These are phyloP conservation scores for Napeogenes sylphis DNA, from an alignment of 2,888 invertebrate species.

Conservation along the genomic window DNA sequence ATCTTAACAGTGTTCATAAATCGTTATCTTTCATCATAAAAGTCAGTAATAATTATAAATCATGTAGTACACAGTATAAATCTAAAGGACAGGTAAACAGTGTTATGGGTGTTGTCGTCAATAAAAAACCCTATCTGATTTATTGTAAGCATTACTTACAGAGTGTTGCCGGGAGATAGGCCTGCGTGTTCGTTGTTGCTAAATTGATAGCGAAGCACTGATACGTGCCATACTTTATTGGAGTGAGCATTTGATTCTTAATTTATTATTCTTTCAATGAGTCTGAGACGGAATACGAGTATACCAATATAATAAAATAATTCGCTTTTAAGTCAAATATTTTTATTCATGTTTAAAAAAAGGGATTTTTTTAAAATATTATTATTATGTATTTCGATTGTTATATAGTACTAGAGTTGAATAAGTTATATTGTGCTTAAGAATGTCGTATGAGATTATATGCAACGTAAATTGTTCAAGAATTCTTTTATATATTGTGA, in stretches of 20 bases:
- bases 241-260: not conserved
- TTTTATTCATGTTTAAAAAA: too few species aligned
- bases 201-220: slow-evolving; percentile 27
- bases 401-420: too few species aligned
- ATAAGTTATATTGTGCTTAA: too few species aligned
- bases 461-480: too few species aligned
- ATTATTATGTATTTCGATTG: too few species aligned
- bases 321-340: too few species aligned
- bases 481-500: too few species aligned
- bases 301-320: too few species aligned
- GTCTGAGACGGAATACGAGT: too few species aligned
- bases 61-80: slow-evolving; percentile 24
- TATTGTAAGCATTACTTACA: slow-evolving; percentile 46
- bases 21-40: not conserved
- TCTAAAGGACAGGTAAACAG: slow-evolving; percentile 38
- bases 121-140: slow-evolving; percentile 56
- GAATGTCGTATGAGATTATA: too few species aligned
- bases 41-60: slow-evolving; percentile 11
- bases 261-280: too few species aligned
- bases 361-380: too few species aligned
- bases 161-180: slow-evolving; percentile 34
- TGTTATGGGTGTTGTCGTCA: slow-evolving; percentile 47
- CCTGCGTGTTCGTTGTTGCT: slow-evolving; percentile 24
- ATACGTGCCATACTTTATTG: not conserved
- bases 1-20: not conserved